Percentiles rank a stretch among this genome's conserved stretches.
These are phyloP conservation scores for Solea solea DNA, from an alignment of 2,113 vertebrate genomes.

Conservation along the genomic window DNA sequence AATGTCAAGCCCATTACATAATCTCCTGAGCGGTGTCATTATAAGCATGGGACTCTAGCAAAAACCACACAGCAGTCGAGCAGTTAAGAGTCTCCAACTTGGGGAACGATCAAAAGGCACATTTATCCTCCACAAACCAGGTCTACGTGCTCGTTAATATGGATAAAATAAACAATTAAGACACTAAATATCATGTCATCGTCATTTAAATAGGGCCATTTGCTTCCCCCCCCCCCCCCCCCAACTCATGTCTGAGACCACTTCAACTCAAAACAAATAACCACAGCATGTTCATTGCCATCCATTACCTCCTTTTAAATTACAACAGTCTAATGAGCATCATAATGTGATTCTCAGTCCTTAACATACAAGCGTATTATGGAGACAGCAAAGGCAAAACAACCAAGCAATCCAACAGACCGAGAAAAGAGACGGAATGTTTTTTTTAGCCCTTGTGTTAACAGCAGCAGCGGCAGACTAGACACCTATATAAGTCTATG, in stretches of 20 bases:
- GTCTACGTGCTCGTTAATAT: not conserved
- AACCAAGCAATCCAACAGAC: not conserved
- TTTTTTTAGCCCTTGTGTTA: slow-evolving; percentile 11
- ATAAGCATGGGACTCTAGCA: slow-evolving; percentile 38
- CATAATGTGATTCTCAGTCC: not conserved
- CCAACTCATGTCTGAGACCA: not conserved
- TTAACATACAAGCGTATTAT: not conserved
- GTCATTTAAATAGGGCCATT: not conserved
- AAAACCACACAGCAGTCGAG: slow-evolving; percentile 16
- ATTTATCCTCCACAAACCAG: not conserved
- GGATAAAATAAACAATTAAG: not conserved
- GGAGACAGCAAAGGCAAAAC: slow-evolving; percentile 3
- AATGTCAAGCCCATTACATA: slow-evolving; percentile 63
- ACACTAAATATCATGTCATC: not conserved
- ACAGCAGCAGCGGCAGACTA: not conserved
- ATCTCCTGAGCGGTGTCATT: slow-evolving; percentile 54
- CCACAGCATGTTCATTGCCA: not conserved
- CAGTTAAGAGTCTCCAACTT: slow-evolving; percentile 12
- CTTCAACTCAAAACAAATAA: not conserved
- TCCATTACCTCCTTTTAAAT: not conserved
- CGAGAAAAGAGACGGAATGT: not conserved
- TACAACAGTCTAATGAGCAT: not conserved
- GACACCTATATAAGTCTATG: not conserved
- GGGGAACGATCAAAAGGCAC: not conserved
- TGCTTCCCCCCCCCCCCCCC: not conserved